Conservation (phyloP, 2,797 vertebrate species). For the Sebastes minor region DNA sequence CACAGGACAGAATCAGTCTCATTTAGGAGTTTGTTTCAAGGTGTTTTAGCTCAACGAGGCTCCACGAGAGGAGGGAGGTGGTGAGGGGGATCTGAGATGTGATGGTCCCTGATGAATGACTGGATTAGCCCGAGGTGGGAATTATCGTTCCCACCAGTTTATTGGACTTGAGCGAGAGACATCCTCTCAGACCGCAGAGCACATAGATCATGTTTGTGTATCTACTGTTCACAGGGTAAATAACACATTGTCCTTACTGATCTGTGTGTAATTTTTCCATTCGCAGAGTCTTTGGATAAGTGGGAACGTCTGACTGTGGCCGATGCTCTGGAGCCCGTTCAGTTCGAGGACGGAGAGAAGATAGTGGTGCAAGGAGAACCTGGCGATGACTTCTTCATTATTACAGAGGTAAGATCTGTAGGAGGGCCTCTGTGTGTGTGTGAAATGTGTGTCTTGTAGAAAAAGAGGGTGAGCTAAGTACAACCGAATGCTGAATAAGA, state of each 20-base stretch:
- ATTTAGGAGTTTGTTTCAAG: conserved; percentile 29
- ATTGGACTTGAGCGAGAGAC: conserved; percentile 20
- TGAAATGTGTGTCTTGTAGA: not conserved
- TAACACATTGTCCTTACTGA: not conserved
- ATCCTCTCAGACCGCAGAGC: conserved; percentile 1
- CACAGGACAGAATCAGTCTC: conserved; percentile 7
- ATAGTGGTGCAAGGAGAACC: conserved; percentile 98
- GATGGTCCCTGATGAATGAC: conserved; percentile 61
- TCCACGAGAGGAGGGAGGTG: conserved; percentile 23
- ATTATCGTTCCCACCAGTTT: conserved; percentile 24
- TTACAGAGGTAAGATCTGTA: conserved; percentile 73
- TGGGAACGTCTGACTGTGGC: conserved; percentile 98
- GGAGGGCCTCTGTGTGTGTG: not conserved
- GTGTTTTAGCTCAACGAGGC: conserved; percentile 27
- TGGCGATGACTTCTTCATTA: conserved; percentile 98
- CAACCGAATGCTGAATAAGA: no score
- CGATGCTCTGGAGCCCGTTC: conserved; percentile 94
- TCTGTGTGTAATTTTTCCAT: not conserved
- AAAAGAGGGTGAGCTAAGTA: no score
- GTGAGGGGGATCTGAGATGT: conserved; percentile 16
- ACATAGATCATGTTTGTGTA: not conserved
- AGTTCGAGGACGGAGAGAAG: conserved; percentile 98
- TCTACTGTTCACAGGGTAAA: not conserved
- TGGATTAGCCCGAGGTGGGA: conserved; percentile 56
- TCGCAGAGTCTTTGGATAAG: conserved; percentile 94